Base-by-base conservation (phyloP, 2,888 invertebrate species). In the Odontothrips loti region DNA sequence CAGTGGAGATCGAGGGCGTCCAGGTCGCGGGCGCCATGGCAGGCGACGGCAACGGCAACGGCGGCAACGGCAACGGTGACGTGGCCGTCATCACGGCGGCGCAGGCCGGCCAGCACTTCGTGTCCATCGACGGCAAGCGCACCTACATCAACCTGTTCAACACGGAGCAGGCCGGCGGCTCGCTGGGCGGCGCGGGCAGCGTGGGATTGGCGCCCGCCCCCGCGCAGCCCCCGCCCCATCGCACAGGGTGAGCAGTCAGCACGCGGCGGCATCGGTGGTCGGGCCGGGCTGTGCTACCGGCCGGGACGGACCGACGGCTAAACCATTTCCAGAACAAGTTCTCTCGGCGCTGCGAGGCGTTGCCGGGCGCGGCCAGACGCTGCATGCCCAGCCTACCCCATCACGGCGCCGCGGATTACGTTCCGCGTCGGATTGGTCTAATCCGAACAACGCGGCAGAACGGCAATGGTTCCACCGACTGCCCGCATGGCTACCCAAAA, bases 121-220 rank as follows among this genome's bases (percentile, higher is more conserved):
- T 96, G 23, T 96, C 95, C 43, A 96, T 96, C 82, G 96, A 96
- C 86, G 96, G 96, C 63, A 95, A 96, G 88, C 90, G 95, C 85
- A 96, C 96, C 0, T 96, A 96, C 86, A 90, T 96, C 84, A 95
- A 95, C 88, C 89, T 96, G 78, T 95, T 96, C 86, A 95, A 68
- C 68, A 68, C 68, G 68, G 68, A 68, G n/a, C 68, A 87, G 85
- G 84, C 34, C 68, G 68, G 68, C 68, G 68, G 15, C 51, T n/a
- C n/a, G n/a, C 12, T 51, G 51, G 51, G 85, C 84, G 63, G 83
- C 83, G 20, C 84, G 51, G 51, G 68, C 68, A 68, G 68, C 68
- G 68, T 68, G 68, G 85, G 84, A 27, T 85, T 84, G 58, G 83
- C 83, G 20, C 85, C 87, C 1, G 85, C 87, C 75, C 82, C 82